Conservation (phyloP, 2,113 vertebrate genomes). For the Caranx melampygus region DNA sequence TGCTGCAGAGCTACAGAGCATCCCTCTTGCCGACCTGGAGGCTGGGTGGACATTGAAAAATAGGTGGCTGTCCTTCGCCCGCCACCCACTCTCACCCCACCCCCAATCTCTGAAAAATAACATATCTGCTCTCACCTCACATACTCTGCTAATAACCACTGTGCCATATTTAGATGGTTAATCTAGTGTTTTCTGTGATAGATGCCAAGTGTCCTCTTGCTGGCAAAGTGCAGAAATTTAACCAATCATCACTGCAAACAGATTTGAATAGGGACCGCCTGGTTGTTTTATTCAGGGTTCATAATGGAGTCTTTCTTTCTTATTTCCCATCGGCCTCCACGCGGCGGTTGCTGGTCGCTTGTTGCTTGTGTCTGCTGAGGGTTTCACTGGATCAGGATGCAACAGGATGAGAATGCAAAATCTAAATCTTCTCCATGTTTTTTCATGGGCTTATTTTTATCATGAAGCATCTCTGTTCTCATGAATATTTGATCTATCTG, state of each 20-base stretch:
- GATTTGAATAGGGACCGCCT: neutral
- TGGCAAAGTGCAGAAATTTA: neutral
- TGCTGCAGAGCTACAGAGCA: constrained; percentile 46
- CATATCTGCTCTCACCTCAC: constrained; percentile 37
- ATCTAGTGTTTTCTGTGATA: constrained; percentile 2
- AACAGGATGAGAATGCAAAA: neutral
- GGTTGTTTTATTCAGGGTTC: constrained; percentile 6
- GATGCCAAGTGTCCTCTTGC: neutral
- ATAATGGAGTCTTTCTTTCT: neutral
- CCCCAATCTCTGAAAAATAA: constrained; percentile 35
- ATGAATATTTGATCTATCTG: neutral
- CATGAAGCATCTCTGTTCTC: neutral
- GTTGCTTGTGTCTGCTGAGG: neutral
- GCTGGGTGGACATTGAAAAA: constrained; percentile 65
- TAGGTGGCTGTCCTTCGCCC: constrained; percentile 29
- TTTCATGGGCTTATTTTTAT: constrained; percentile 2
- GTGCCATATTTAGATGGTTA: constrained; percentile 7
- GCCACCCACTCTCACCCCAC: neutral
- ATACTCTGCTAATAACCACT: constrained; percentile 21
- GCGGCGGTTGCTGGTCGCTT: no score
- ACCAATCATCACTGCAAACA: neutral
- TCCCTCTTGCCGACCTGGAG: constrained; percentile 48
- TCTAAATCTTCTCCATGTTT: neutral
- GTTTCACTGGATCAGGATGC: neutral
- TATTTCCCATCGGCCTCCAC: no score